Conservation (phyloP, 1,140 invertebrate genomes). For the Drosophila pachea region DNA sequence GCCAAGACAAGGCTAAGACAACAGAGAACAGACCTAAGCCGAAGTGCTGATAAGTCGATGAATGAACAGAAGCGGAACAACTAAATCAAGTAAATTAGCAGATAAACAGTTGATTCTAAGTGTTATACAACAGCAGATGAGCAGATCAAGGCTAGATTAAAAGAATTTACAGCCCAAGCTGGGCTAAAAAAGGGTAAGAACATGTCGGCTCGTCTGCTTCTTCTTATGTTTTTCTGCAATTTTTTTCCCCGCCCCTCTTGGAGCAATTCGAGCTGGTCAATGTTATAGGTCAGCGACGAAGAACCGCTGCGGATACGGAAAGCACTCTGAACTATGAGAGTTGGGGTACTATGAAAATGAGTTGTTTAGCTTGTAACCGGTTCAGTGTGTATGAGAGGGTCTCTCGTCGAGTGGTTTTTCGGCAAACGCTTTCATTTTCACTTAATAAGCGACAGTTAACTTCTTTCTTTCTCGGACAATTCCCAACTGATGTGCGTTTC, state of each 20-base stretch:
- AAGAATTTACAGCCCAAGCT: neutral
- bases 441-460: conserved; percentile 76
- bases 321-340: neutral
- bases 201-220: neutral
- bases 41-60: conserved; percentile 29
- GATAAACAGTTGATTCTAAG: conserved; percentile 12
- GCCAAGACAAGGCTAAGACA: conserved; percentile 31
- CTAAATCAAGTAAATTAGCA: conserved; percentile 14
- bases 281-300: conserved; percentile 15
- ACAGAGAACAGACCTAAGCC: conserved; percentile 11
- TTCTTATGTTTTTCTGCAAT: too few species aligned
- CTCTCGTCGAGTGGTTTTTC: conserved; percentile 40
- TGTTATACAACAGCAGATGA: neutral
- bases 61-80: conserved; percentile 33
- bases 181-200: neutral
- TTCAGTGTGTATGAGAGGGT: conserved; percentile 49
- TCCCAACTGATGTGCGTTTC: conserved; percentile 67
- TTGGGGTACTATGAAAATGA: conserved; percentile 36
- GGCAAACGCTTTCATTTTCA: conserved; percentile 77
- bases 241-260: too few species aligned
- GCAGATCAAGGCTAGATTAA: conserved; percentile 1
- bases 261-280: neutral
- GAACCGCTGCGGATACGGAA: neutral
- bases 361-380: conserved; percentile 48
- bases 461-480: conserved; percentile 62